Percentiles rank a stretch among this genome's conserved stretches.
phyloP scores from a whole-genome alignment of 35 echinoderm and acorn worm species.

The Ophioderma brevispina region DNA sequence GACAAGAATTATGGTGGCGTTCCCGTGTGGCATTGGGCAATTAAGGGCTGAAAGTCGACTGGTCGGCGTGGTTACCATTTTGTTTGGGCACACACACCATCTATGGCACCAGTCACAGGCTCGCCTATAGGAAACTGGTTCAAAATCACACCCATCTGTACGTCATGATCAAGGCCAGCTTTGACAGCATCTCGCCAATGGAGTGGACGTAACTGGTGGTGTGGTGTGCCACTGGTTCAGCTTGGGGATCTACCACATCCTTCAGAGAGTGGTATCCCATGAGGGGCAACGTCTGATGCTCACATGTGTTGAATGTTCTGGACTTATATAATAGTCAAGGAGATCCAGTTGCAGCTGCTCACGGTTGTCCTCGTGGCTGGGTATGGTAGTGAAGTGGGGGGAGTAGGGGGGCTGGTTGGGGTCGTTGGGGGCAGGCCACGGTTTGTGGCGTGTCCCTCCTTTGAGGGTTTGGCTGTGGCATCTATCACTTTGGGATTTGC shows the following conservation, averaged over 20 bases:
- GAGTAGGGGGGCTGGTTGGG: background rate
- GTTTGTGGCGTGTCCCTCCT: background rate
- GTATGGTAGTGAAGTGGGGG: constrained; percentile 21
- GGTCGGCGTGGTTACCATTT: constrained; percentile 13
- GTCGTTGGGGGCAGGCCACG: background rate
- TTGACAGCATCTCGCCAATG: constrained; percentile 30
- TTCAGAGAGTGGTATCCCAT: constrained; percentile 27
- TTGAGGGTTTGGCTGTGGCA: background rate
- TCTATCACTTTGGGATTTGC: background rate
- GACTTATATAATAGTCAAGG: constrained; percentile 13
- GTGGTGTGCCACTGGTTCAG: constrained; percentile 37
- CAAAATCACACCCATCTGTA: constrained; percentile 17
- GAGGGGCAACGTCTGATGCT: constrained; percentile 25
- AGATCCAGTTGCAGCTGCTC: constrained; percentile 16
- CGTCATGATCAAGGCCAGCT: constrained; percentile 26
- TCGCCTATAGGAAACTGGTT: constrained; percentile 42
- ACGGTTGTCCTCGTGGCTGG: constrained; percentile 51
- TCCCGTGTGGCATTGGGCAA: constrained; percentile 20
- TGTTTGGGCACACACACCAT: background rate
- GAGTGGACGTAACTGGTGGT: background rate
- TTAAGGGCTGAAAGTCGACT: constrained; percentile 23
- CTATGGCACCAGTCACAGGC: constrained; percentile 24
- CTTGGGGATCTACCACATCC: constrained; percentile 16
- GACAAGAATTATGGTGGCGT: constrained; percentile 39
- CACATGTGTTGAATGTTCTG: constrained; percentile 41